Percentiles rank a stretch among this genome's conserved stretches.
Evolutionary conservation across 1,140 invertebrate species (phyloP).

Genomic region (Solen grandis): DNA sequence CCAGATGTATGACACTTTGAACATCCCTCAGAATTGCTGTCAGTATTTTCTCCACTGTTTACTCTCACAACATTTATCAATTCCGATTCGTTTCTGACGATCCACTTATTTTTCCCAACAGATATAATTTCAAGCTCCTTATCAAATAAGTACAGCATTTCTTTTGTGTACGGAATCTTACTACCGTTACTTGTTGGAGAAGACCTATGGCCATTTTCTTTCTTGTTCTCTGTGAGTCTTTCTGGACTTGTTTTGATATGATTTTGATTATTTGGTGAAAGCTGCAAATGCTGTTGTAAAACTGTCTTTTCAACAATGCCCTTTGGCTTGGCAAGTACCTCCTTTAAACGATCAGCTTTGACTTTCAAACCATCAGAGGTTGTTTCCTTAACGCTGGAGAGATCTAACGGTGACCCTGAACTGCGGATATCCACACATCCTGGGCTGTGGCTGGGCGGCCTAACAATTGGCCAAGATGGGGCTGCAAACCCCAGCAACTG

Average conservation of each 20-base stretch:
- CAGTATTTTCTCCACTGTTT: conserved; percentile 3
- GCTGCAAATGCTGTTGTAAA: not conserved
- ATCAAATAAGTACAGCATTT: conserved; percentile 73
- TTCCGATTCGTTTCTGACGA: conserved; percentile 76
- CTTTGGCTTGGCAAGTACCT: not conserved
- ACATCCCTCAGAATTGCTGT: not conserved
- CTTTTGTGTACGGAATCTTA: conserved; percentile 70
- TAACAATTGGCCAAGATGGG: conserved; percentile 36
- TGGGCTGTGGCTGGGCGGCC: conserved; percentile 8
- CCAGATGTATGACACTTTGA: not conserved
- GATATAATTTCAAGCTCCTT: conserved; percentile 77
- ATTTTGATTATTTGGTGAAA: not conserved
- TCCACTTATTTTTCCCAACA: conserved; percentile 76
- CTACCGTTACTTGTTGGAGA: not conserved
- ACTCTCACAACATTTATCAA: conserved; percentile 62
- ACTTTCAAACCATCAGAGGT: not conserved
- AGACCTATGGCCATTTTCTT: not conserved
- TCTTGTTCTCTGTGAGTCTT: conserved; percentile 12
- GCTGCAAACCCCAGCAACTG: conserved; percentile 53
- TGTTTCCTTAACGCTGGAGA: conserved; percentile 54
- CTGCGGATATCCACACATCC: conserved; percentile 18
- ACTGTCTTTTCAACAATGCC: not conserved
- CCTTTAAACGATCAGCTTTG: not conserved
- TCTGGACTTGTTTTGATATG: not conserved
- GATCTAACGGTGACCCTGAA: conserved; percentile 69